Conservation (phyloP, 2,797 vertebrate species). For the Pelochelys cantorii region DNA sequence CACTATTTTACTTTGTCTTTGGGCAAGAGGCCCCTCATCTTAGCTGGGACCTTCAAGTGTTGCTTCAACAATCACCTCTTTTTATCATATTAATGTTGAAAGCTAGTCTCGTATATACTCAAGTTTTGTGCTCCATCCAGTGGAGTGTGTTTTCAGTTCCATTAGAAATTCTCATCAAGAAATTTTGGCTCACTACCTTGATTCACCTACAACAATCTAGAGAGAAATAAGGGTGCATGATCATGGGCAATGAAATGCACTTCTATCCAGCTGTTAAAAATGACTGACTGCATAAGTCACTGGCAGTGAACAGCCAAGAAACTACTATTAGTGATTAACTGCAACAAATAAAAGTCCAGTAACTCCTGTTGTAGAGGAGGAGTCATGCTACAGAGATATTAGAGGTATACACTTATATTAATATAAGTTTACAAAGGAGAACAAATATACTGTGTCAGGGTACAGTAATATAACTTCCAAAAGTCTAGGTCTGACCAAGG, state of each 20-base stretch:
- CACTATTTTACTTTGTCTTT: not conserved
- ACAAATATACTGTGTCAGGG: not conserved
- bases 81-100: not conserved
- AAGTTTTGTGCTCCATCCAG: not conserved
- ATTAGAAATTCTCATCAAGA: not conserved
- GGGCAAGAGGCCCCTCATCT: not conserved
- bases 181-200: not conserved
- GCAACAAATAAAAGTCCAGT: not conserved
- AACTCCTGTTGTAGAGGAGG: not conserved
- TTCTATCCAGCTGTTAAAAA: not conserved
- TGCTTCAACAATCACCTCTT: not conserved
- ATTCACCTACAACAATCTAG: not conserved
- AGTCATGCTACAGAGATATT: not conserved
- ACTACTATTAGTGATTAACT: not conserved
- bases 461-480: not conserved
- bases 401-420: not conserved
- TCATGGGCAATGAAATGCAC: not conserved
- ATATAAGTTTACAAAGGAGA: fast-evolving
- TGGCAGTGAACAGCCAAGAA: not conserved
- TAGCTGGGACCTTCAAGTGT: not conserved
- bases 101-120: not conserved
- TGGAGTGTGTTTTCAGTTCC: not conserved
- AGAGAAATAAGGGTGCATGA: not conserved
- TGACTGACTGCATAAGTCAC: not conserved
- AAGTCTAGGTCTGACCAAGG: not conserved